These are phyloP conservation scores for Philopedon plagiatum DNA, from an alignment of 2,888 invertebrate species.

Conservation along the genomic window DNA sequence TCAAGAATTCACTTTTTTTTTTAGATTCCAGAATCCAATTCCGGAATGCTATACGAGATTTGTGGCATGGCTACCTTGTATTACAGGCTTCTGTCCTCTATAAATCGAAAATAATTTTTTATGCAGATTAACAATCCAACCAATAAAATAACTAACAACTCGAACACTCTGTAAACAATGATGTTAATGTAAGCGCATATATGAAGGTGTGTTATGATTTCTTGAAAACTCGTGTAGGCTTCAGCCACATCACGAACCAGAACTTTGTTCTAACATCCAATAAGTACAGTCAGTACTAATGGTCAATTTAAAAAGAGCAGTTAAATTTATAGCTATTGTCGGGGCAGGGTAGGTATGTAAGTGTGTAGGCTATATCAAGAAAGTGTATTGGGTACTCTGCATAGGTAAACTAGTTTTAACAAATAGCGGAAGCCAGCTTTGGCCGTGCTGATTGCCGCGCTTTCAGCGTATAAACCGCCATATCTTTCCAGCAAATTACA, in stretches of 20 bases:
- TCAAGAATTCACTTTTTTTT: too few relatives aligned
- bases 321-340: slow-evolving; percentile 8
- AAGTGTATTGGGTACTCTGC: slow-evolving; percentile 6
- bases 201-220: slow-evolving; percentile 1
- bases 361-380: slow-evolving; percentile 18
- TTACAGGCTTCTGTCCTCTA: too few relatives aligned
- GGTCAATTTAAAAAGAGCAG: neutral
- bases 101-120: too few relatives aligned
- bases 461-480: slow-evolving; percentile 9
- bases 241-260: slow-evolving; percentile 14
- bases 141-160: too few relatives aligned
- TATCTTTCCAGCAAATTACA: slow-evolving; percentile 19
- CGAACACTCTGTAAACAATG: neutral
- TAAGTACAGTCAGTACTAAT: slow-evolving; percentile 18
- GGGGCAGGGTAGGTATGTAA: neutral
- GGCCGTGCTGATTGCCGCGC: slow-evolving; percentile 8
- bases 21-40: too few relatives aligned
- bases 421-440: slow-evolving; percentile 20
- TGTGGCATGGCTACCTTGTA: too few relatives aligned
- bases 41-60: too few relatives aligned
- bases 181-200: neutral
- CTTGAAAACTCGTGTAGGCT: slow-evolving; percentile 1
- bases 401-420: slow-evolving; percentile 17
- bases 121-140: too few relatives aligned
- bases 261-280: slow-evolving; percentile 6